phyloP scores from a whole-genome alignment of 2,888 invertebrate genomes.

The Epirrhoe tristata region DNA sequence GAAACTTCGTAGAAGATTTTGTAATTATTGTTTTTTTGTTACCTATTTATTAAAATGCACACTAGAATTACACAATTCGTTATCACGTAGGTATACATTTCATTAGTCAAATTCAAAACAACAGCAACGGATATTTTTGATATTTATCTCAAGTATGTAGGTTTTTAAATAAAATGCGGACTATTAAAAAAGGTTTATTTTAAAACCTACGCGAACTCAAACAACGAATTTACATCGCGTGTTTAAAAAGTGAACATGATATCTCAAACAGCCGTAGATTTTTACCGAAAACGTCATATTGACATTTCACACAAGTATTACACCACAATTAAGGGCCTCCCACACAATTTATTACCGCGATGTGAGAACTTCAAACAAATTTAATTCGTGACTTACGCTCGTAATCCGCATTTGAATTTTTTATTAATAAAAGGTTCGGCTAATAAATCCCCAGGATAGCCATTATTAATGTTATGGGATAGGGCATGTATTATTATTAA shows the following conservation, averaged over 20 bases:
- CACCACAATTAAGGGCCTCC: slow-evolving; percentile 43
- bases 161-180: too few species aligned
- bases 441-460: slow-evolving; percentile 60
- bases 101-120: too few species aligned
- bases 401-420: slow-evolving; percentile 82
- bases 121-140: too few species aligned
- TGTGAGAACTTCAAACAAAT: slow-evolving; percentile 67
- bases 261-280: background rate
- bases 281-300: slow-evolving; percentile 48
- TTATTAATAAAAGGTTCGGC: slow-evolving; percentile 71
- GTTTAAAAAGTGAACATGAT: background rate
- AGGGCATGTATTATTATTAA: slow-evolving; percentile 76
- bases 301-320: slow-evolving; percentile 68
- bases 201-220: too few species aligned
- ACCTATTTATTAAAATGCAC: too few species aligned
- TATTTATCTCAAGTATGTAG: too few species aligned
- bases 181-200: too few species aligned
- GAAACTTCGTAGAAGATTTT: too few species aligned
- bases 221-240: background rate
- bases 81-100: too few species aligned
- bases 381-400: slow-evolving; percentile 68
- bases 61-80: too few species aligned
- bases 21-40: too few species aligned
- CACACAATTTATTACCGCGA: slow-evolving; percentile 40
- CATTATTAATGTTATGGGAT: slow-evolving; percentile 62